Evolutionary conservation across 2,888 invertebrate genomes (phyloP), one percentile per base, ranked within the genome.

Genomic region (Cheilosia vulpina): DNA sequence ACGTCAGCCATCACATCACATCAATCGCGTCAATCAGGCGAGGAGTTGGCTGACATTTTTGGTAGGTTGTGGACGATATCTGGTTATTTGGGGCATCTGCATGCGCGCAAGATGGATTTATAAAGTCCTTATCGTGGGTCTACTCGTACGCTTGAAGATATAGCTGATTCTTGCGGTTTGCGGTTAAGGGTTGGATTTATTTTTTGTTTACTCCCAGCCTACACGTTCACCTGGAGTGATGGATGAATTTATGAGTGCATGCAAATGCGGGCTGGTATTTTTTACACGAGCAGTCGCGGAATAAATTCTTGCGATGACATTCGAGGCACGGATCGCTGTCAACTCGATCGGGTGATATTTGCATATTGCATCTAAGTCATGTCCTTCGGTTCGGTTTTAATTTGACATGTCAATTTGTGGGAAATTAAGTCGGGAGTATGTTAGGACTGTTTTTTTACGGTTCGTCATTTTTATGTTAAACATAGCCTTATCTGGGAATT

Each of bases 231-330:
- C 66, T 76, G 76, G 71, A 85, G 76, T 85, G 84, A 85, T 63
- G 80, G 80, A 80, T 81, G 85, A 72, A 85, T 85, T 85, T 85
- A 81, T 85, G 85, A 77, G 60, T 76, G 57, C 76, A 81, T 85
- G 85, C 80, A 85, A 85, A 85, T 81, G 76, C 24, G 53, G 19
- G 53, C 19, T 60, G 19, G 43, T 66, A 52, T 63, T 62, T 38
- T 9, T 58, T 76, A 66, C 52, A 55, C 43, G 45, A 73, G 47
- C 34, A 84, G 71, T 72, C 71, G 50, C 62, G 55, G 76, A 76
- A 85, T 80, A 85, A 72, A 76, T 81, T 77, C 50, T 27, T 68
- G 7, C 34, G 76, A 68, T 81, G 81, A 72, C 85, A 81, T 81
- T 68, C 68, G 52, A 66, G 45, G 21, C 55, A 66, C 55, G 80